Percentiles rank a stretch among this genome's conserved stretches.
Conservation (phyloP, 2,888 invertebrate genomes). For the Limnephilus marmoratus region DNA sequence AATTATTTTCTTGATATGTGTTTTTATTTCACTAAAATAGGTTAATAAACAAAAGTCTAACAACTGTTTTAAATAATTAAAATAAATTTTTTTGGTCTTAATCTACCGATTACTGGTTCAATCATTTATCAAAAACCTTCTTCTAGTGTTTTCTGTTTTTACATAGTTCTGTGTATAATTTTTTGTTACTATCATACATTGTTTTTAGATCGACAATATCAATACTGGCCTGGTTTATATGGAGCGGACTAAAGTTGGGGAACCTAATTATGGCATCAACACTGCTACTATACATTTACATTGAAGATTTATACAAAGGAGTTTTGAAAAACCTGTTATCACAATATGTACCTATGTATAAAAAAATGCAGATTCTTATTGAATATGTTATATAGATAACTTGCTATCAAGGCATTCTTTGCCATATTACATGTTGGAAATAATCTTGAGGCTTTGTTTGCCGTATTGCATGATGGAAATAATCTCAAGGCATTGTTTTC, state of each 20-base stretch:
- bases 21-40: too few relatives aligned
- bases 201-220: slow-evolving; percentile 72
- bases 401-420: not conserved
- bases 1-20: too few relatives aligned
- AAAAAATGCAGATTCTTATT: not conserved
- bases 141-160: not conserved
- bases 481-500: not conserved
- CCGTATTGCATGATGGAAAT: too few relatives aligned
- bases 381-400: too few relatives aligned
- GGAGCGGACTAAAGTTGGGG: slow-evolving; percentile 90
- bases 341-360: not conserved
- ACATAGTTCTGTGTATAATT: not conserved
- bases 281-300: slow-evolving; percentile 85
- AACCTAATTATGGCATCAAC: slow-evolving; percentile 88
- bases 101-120: too few relatives aligned
- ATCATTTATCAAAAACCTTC: not conserved
- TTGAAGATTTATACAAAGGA: slow-evolving; percentile 78
- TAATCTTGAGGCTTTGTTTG: not conserved
- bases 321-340: not conserved
- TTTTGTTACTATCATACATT: not conserved
- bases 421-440: not conserved
- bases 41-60: too few relatives aligned
- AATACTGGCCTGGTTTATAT: slow-evolving; percentile 86
- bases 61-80: too few relatives aligned
- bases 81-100: too few relatives aligned